Evolutionary conservation across 1,140 invertebrate species (phyloP).

Genomic region (Arion vulgaris): DNA sequence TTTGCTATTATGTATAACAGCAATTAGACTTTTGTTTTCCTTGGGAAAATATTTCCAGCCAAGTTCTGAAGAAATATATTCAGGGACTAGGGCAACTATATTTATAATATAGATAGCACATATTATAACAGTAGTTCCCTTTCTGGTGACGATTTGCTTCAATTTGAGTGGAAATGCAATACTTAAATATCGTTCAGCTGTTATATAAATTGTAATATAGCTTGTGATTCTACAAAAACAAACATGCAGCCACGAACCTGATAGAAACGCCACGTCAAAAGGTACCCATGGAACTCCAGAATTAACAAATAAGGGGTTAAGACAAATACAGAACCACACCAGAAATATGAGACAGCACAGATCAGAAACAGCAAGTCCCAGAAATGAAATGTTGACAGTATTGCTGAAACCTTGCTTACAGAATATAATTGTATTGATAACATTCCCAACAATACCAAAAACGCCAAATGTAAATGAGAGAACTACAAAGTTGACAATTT

Average conservation of each 20-base stretch:
- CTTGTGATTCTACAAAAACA: no score
- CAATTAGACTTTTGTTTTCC: not conserved
- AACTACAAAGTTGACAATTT: no score
- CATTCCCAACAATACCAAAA: no score
- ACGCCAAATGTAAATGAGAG: no score
- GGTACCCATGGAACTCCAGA: not conserved
- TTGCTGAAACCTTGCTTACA: no score
- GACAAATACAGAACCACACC: not conserved
- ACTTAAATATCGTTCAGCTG: no score
- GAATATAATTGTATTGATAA: no score
- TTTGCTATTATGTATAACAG: not conserved
- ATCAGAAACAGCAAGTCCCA: not conserved
- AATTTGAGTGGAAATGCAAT: not conserved
- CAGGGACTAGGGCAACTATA: no score
- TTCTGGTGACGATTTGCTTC: not conserved
- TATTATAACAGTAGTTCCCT: not conserved
- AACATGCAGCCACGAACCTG: not conserved
- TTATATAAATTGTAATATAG: no score
- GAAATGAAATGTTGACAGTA: constrained; percentile 1
- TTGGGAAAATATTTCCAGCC: no score
- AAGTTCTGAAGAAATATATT: no score
- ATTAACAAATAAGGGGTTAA: not conserved
- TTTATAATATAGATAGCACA: not conserved
- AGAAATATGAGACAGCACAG: not conserved
- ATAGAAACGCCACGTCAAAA: not conserved